Evolutionary conservation across 2,797 vertebrate species (phyloP), one percentile per base, ranked within the genome.

Genomic region (Holocentrus rufus): DNA sequence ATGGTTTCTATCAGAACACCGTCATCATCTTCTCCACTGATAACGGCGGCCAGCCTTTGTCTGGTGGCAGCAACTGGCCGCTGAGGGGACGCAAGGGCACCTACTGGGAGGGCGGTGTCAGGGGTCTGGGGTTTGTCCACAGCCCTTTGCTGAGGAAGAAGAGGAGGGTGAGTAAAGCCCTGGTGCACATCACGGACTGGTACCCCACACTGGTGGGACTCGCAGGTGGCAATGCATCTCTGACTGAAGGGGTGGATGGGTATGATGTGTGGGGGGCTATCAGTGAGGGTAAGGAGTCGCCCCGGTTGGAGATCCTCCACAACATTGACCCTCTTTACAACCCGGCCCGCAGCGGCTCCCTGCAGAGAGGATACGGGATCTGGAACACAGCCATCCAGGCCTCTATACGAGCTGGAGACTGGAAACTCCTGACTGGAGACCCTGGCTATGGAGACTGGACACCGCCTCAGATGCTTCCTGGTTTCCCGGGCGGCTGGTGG

Each of bases 161-260:
- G 76, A 94, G 91, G 17, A 92, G 94, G 80, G 96, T 96, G 39
- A 99, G 96, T 83, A 93, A 94, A 86, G 96, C 96, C 0, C 83
- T 99, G 79, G 91, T 98, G 58, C 98, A 99, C 82, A 98, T 99
- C 89, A 99, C 97, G 0, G 98, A 99, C 88, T 99, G 98, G 98
- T 99, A 98, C 84, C 98, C 98, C 0, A 99, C 98, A 1, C 88
- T 99, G 54, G 94, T 98, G 58, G 88, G 91, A 18, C 91, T 99
- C 81, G 98, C 97, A 0, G 95, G 95, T 14, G 97, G 96, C 17
- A 96, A 96, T 8, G 77, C 94, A 55, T 96, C 97, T 1, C 90
- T 85, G 0, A 93, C 90, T 0, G 90, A 96, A 0, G 92, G 93
- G 3, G 75, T 99, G 25, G 98, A 99, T 56, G 98, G 98, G 15